phyloP scores from a whole-genome alignment of 2,888 invertebrate genomes.

The Criorhina ranunculi region DNA sequence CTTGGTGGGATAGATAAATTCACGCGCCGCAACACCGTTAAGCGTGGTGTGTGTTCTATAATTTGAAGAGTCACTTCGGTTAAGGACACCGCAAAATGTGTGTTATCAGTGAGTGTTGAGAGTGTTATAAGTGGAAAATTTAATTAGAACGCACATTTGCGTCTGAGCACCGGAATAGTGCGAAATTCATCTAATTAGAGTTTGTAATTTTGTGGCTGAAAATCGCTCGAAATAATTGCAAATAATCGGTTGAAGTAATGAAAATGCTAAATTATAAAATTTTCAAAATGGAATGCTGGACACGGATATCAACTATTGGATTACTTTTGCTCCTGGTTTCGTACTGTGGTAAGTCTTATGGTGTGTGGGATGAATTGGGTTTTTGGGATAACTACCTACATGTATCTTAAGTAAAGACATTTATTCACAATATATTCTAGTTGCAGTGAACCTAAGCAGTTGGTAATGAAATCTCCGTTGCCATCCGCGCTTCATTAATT shows the following conservation, averaged over 20 bases:
- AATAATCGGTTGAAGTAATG: slow-evolving; percentile 12
- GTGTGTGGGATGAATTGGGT: no score
- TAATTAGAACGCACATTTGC: slow-evolving; percentile 42
- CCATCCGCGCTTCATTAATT: no score
- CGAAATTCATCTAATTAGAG: slow-evolving; percentile 40
- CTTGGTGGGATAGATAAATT: slow-evolving; percentile 10
- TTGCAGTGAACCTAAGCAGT: no score
- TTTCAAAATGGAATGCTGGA: slow-evolving; percentile 50
- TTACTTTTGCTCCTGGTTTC: slow-evolving; percentile 65
- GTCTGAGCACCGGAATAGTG: slow-evolving; percentile 34
- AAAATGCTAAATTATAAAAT: slow-evolving; percentile 26
- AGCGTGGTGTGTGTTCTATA: slow-evolving; percentile 3
- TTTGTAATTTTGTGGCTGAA: slow-evolving; percentile 11
- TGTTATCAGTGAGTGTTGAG: slow-evolving; percentile 36
- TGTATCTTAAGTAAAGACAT: no score
- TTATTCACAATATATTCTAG: no score
- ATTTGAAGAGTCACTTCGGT: slow-evolving; percentile 1
- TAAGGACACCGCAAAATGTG: slow-evolving; percentile 35
- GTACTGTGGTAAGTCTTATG: slow-evolving; percentile 59
- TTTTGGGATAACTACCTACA: no score
- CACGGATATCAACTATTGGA: slow-evolving; percentile 64
- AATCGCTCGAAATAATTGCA: slow-evolving; percentile 24
- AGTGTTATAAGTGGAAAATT: slow-evolving; percentile 46
- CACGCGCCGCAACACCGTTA: neutral
- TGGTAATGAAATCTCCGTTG: no score